Evolutionary conservation across 2,797 vertebrate genomes (phyloP), one percentile per base, ranked within the genome.

Genomic region (Phylloscopus collybita): DNA sequence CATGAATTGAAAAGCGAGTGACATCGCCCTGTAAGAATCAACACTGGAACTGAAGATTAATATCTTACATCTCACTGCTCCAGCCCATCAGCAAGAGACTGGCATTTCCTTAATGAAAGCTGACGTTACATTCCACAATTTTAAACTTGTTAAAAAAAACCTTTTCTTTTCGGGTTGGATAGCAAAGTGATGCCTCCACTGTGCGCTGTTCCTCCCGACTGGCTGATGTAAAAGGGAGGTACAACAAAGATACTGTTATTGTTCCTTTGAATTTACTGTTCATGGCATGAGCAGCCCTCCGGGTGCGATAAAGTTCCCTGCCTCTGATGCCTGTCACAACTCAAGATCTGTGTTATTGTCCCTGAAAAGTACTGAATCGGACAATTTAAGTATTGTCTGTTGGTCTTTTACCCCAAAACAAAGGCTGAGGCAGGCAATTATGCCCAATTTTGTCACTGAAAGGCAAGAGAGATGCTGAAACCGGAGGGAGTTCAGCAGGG

Each of bases 1-100:
- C 94, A 89, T 69, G 81, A 95, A 89, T 15, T 78, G n/a, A 87
- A 94, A 87, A 95, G 84, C 18, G 10, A 91, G 88, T 80, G 92
- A 78, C 90, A 90, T 56, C 9, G 57, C 92, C 79, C 90, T 89
- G 81, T 3, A 74, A 91, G 89, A 92, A 91, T 72, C 91, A 78
- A 34, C n/a, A 5, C 71, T 67, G 66, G 25, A 81, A 42, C 56
- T 51, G 75, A 60, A 93, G 90, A 81, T 94, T 74, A 56, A 19
- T 61, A 78, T 91, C 79, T 78, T 36, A 4, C 29, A 42, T 36
- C 88, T 89, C 73, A 1, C 86, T 71, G 86, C 29, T 87, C 67
- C 10, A 21, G 60, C 53, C 57, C 81, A 30, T 60, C 74, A 18
- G 34, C 80, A 60, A 90, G 53, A 79, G 64, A 76, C 7, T 27